Percentiles rank a stretch among this genome's conserved stretches.
Evolutionary conservation across 2,888 invertebrate species (phyloP).

Genomic region (Smittia aterrima): DNA sequence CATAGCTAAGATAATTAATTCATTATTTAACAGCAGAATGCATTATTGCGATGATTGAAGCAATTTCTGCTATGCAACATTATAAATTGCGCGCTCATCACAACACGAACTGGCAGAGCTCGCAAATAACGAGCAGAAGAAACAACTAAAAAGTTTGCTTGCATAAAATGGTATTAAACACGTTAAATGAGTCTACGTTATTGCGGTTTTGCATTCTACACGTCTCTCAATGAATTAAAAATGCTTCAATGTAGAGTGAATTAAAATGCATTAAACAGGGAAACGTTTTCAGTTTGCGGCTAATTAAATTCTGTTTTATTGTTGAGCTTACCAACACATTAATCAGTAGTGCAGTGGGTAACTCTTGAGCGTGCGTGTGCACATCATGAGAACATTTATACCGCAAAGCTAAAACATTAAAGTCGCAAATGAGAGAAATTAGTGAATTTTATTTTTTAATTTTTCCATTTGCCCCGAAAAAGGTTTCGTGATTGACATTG

Average conservation of each 20-base stretch:
- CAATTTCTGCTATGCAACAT: conserved; percentile 24
- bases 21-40: conserved; percentile 38
- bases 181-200: conserved; percentile 33
- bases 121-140: conserved; percentile 21
- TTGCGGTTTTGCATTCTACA: conserved; percentile 21
- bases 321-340: neutral
- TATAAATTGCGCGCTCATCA: conserved; percentile 24
- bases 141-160: neutral
- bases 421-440: conserved; percentile 22
- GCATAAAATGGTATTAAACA: conserved; percentile 40
- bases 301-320: conserved; percentile 33
- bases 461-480: neutral
- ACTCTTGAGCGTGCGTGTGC: neutral
- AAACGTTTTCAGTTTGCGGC: conserved; percentile 27
- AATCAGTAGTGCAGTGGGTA: conserved; percentile 7
- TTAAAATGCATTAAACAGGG: conserved; percentile 28
- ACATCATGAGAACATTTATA: neutral
- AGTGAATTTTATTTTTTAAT: conserved; percentile 10
- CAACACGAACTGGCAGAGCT: conserved; percentile 15
- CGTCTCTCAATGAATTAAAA: conserved; percentile 25
- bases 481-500: neutral
- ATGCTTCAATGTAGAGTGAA: conserved; percentile 9
- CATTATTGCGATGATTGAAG: conserved; percentile 28
- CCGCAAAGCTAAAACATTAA: conserved; percentile 13
- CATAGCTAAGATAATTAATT: conserved; percentile 31